Percentiles rank a stretch among this genome's conserved stretches.
These are phyloP conservation scores for Siderastrea siderea DNA, from an alignment of 92 coral and sea anemone genomes.

Conservation along the genomic window DNA sequence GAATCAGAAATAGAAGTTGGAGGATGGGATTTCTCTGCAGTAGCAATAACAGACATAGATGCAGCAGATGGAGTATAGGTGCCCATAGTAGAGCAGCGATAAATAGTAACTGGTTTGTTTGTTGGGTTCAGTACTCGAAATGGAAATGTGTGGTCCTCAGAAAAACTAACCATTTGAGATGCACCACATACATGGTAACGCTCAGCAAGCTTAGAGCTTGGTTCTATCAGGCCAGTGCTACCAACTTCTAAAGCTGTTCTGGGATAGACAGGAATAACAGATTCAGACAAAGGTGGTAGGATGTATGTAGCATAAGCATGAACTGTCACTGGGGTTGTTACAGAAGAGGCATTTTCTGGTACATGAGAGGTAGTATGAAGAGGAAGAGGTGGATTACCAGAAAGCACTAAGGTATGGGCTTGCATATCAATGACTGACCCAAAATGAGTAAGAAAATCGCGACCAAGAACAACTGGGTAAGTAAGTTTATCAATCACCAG, in stretches of 20 bases:
- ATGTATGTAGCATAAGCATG: conserved; percentile 45
- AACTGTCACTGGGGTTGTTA: conserved; percentile 45
- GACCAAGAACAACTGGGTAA: conserved; percentile 60
- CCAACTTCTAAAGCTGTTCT: conserved; percentile 2
- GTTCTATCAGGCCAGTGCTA: conserved; percentile 63
- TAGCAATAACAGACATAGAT: conserved; percentile 28
- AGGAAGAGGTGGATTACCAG: not conserved
- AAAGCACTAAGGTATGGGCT: not conserved
- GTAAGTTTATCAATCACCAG: not conserved
- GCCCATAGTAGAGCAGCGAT: conserved; percentile 49
- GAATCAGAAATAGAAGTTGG: not conserved
- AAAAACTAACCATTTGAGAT: conserved; percentile 27
- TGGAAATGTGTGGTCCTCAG: conserved; percentile 52
- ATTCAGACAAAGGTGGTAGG: conserved; percentile 58
- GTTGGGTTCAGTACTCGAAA: conserved; percentile 67
- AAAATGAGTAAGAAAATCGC: conserved; percentile 54
- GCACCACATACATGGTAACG: conserved; percentile 67
- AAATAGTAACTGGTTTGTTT: conserved; percentile 31
- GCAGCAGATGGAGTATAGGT: conserved; percentile 25
- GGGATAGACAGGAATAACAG: conserved; percentile 49
- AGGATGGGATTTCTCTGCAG: not conserved
- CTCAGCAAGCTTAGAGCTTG: conserved; percentile 28
- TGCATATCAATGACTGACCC: conserved; percentile 27
- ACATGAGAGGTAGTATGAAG: not conserved
- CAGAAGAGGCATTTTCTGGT: not conserved